Conservation (phyloP, 2,797 vertebrate species). For the Galaxias olidus region DNA sequence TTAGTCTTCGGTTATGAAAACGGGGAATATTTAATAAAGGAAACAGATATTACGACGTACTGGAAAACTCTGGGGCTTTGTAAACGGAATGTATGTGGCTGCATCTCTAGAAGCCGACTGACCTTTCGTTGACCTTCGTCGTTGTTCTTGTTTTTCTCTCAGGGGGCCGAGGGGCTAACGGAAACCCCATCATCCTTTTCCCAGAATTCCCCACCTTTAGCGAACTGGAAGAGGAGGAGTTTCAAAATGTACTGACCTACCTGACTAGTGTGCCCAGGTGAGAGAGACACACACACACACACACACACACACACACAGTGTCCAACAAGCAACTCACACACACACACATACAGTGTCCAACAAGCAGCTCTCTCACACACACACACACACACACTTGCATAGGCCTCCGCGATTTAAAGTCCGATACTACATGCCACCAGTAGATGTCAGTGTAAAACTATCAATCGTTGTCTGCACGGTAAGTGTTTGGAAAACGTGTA, state of each 20-base stretch:
- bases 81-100: slow-evolving; percentile 7
- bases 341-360: background rate
- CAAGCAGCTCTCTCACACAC: background rate
- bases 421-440: slow-evolving; percentile 29
- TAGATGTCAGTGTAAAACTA: slow-evolving; percentile 49
- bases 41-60: too few relatives aligned
- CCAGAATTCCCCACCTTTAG: slow-evolving; percentile 89
- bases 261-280: slow-evolving; percentile 90
- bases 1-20: too few relatives aligned
- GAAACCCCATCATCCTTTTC: slow-evolving; percentile 89
- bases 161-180: slow-evolving; percentile 88
- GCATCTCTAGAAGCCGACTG: slow-evolving; percentile 10
- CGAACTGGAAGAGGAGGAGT: slow-evolving; percentile 85
- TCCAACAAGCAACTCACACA: too few relatives aligned
- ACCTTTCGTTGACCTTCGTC: background rate
- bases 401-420: background rate
- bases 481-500: background rate
- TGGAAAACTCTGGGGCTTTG: background rate
- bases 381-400: background rate
- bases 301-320: background rate
- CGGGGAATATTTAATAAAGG: too few relatives aligned
- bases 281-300: slow-evolving; percentile 29
- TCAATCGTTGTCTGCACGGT: background rate
- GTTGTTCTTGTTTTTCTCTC: slow-evolving; percentile 29
- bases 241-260: slow-evolving; percentile 89